phyloP scores from a whole-genome alignment of 2,888 invertebrate genomes.

The Itoplectis maculator region DNA sequence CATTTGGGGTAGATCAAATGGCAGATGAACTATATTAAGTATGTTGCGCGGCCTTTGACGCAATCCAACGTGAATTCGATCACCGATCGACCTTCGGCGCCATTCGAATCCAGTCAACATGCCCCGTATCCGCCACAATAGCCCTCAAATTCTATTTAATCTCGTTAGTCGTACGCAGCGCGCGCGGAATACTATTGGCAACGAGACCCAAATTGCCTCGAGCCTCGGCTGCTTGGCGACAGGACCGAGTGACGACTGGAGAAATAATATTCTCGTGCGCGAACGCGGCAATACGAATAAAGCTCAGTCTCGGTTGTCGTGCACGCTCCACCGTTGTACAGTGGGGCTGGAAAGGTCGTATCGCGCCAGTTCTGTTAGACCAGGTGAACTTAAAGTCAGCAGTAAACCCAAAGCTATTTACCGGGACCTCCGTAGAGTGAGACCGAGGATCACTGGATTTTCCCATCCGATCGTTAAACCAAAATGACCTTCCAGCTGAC shows the following conservation, averaged over 20 bases:
- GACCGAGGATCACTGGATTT: conserved; percentile 26
- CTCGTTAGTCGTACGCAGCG: conserved; percentile 35
- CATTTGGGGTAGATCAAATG: neutral
- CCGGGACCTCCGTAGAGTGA: neutral
- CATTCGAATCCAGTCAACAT: neutral
- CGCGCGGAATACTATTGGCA: conserved; percentile 20
- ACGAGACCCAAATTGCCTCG: conserved; percentile 46
- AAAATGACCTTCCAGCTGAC: conserved; percentile 6
- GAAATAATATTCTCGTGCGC: conserved; percentile 34
- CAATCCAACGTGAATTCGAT: conserved; percentile 9
- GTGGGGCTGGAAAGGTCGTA: neutral
- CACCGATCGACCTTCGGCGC: neutral
- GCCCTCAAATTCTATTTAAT: conserved; percentile 45
- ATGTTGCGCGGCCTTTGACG: neutral
- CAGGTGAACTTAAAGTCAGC: conserved; percentile 25
- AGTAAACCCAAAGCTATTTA: conserved; percentile 41
- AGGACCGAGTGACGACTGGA: neutral
- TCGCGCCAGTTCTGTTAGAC: neutral
- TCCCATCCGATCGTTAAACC: conserved; percentile 31
- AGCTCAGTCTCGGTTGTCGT: neutral
- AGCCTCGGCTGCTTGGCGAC: conserved; percentile 11
- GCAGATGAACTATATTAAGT: neutral
- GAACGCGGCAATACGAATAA: neutral
- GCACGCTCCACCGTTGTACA: conserved; percentile 7
- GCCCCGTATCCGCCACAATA: neutral